Base-by-base conservation (phyloP, 1,140 invertebrate species). In the Camponotus floridanus region DNA sequence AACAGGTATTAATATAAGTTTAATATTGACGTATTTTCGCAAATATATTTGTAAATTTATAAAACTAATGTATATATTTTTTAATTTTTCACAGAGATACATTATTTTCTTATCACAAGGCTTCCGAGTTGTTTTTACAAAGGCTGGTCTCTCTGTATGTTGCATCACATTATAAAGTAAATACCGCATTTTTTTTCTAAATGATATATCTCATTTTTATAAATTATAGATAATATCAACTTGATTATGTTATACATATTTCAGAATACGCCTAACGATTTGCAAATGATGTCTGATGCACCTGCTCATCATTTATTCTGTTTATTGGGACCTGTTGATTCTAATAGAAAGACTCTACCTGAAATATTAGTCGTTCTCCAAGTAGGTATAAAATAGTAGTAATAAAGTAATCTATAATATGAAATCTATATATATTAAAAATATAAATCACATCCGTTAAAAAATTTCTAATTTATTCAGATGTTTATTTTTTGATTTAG, bases 241-340 rank as follows among this genome's bases (percentile, higher is more conserved):
- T 33, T 57, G 51, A 64, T 21, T 33, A 59, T 65, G 33, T 73
- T 7, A 61, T 81, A 26, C 61, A 85, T 36, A 36, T 95, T 95
- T 51, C 94, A 98, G 97, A 99, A 99, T 95, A 98, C 98, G 79
- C 99, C 99, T 1, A 99, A 99, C 96, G 99, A 99, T 96, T 95
- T 99, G 11, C 99, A 99, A 96, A 98, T 99, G 96, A 97, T 99
- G 95, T 99, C 99, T 13, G 99, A 99, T 96, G 99, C 99, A 11
- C 99, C 99, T 0, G 99, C 98, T 5, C 99, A 99, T 96, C 98
- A 99, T 95, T 94, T 99, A 26, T 99, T 99, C 95, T 99, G 98
- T 92, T 95, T 99, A 18, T 95, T 99, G 68, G 98, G 98, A 0
- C 99, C 99, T 0, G 96, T 98, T 1, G 96, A 97, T 89, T 95